Evolutionary conservation across 1,140 invertebrate species (phyloP).

Genomic region (Heliconius congener): DNA sequence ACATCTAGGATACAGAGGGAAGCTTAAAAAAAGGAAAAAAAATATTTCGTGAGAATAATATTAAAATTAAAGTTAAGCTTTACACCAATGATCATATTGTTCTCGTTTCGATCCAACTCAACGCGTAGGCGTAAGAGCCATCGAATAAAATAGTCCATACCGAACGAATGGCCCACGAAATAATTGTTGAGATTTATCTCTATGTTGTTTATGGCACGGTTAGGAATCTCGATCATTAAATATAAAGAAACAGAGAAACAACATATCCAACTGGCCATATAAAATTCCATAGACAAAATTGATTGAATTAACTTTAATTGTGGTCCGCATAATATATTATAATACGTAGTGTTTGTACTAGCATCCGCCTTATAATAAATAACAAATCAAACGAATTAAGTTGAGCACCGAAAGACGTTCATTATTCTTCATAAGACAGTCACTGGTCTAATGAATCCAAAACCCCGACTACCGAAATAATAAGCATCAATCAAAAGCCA

Average conservation of each 20-base stretch:
- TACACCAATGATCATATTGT: slow-evolving; percentile 29
- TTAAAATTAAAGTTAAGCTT: slow-evolving; percentile 30
- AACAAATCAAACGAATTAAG: slow-evolving; percentile 47
- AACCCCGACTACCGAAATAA: slow-evolving; percentile 80
- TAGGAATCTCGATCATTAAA: slow-evolving; percentile 52
- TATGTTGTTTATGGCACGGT: slow-evolving; percentile 52
- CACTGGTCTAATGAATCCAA: slow-evolving; percentile 75
- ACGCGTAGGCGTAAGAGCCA: slow-evolving; percentile 53
- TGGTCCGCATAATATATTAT: slow-evolving; percentile 53
- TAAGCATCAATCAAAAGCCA: slow-evolving; percentile 79
- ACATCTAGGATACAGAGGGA: too few species aligned
- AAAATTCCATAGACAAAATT: slow-evolving; percentile 52
- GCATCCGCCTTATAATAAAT: slow-evolving; percentile 44
- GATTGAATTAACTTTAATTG: slow-evolving; percentile 66
- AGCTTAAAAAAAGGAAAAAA: too few species aligned
- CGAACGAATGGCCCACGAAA: slow-evolving; percentile 54
- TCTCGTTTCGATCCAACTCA: slow-evolving; percentile 36
- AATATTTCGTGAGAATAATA: neutral
- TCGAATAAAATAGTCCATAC: slow-evolving; percentile 60
- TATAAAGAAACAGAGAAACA: slow-evolving; percentile 46
- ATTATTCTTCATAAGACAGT: slow-evolving; percentile 77
- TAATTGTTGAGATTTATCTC: slow-evolving; percentile 68
- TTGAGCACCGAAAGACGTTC: slow-evolving; percentile 56
- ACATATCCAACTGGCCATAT: slow-evolving; percentile 39
- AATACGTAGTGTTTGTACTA: slow-evolving; percentile 62